These are phyloP conservation scores for Pardosa pseudoannulata DNA, from an alignment of 2,888 invertebrate genomes.

Conservation along the genomic window DNA sequence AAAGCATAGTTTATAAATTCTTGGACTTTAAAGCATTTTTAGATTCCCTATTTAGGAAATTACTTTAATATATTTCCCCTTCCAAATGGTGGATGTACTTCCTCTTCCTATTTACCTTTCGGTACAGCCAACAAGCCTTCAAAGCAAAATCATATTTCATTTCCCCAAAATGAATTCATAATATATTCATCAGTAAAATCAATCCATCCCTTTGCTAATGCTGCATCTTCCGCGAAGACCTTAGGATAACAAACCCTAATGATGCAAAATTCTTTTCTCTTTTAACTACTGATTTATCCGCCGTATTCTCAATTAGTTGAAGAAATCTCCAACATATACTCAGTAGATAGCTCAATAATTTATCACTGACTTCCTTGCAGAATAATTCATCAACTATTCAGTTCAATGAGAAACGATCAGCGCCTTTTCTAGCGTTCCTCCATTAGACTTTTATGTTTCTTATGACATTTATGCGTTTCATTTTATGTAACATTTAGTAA, in stretches of 20 bases:
- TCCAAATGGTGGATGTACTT: too few relatives aligned
- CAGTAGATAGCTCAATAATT: neutral
- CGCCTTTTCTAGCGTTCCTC: neutral
- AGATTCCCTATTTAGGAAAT: too few relatives aligned
- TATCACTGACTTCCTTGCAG: neutral
- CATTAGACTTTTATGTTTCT: neutral
- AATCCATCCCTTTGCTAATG: neutral
- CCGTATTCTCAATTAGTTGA: neutral
- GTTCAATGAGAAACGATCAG: neutral
- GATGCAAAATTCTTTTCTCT: neutral
- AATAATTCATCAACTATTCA: constrained; percentile 2
- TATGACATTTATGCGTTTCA: neutral
- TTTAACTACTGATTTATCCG: neutral
- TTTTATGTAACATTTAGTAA: neutral
- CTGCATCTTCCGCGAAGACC: neutral
- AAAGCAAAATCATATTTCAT: neutral
- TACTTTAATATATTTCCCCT: too few relatives aligned
- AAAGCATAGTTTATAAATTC: too few relatives aligned
- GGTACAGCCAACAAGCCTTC: neutral
- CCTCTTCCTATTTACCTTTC: neutral
- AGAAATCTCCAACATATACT: constrained; percentile 1
- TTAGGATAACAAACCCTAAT: neutral
- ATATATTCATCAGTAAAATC: neutral
- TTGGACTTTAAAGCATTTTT: too few relatives aligned
- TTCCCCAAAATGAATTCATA: neutral